Evolutionary conservation across 1,140 invertebrate genomes (phyloP), one percentile per base, ranked within the genome.

Genomic region (Danaus melanippus): DNA sequence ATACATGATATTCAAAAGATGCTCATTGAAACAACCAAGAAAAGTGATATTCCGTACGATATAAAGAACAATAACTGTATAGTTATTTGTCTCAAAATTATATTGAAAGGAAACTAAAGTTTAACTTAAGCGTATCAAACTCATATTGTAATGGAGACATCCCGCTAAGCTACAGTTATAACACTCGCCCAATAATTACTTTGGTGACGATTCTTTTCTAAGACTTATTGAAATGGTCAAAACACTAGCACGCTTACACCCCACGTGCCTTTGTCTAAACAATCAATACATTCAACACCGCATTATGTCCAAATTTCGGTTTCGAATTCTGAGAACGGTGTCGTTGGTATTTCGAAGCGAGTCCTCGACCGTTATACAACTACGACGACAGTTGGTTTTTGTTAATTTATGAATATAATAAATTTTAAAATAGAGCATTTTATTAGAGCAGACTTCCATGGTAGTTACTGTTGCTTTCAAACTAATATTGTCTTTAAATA

Each of bases 401-500:
- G 75, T 78, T 73, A 50, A 63, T 83, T 81, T 79, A 79, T 79
- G 76, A 53, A 64, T 66, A 68, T 58, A 77, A 79, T 84, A 84
- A 84, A 82, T 77, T 79, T 79, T 79, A 66, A 74, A 84, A 77
- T 75, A 64, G 69, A 64, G 53, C 77, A 74, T 52, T 79, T 84
- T 84, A 82, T 84, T 69, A 60, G 76, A 74, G 64, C 71, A 70
- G 66, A 78, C 79, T 80, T 72, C 79, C 58, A 66, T 75, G 59
- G 79, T 84, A 84, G 81, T 82, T 67, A 76, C 77, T 76, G 74
- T 79, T 79, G 74, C 79, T 82, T 82, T 82, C 73, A 74, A 75
- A 64, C 2, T 2, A 32, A 65, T 60, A 63, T 71, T 71, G 60
- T 64, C 68, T 71, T 74, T 56, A 69, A 64, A 56, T 61, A 65